Evolutionary conservation across 2,888 invertebrate species (phyloP).

Genomic region (Halocaridina rubra): DNA sequence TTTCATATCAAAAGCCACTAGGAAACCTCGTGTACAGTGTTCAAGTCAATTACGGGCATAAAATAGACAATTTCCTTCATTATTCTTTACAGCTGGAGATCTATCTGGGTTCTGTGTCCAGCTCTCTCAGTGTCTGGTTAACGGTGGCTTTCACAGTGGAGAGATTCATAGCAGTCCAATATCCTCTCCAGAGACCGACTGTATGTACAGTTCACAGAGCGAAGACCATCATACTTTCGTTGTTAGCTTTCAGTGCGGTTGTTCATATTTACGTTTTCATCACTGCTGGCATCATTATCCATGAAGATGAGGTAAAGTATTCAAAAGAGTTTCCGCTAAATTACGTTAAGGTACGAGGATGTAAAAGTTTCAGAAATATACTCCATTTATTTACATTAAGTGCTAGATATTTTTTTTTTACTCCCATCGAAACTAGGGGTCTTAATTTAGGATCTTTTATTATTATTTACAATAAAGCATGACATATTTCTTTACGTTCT

Average conservation of each 20-base stretch:
- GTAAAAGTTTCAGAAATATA: too few species aligned
- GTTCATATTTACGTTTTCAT: conserved; percentile 49
- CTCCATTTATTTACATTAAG: too few species aligned
- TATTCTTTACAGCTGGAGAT: conserved; percentile 74
- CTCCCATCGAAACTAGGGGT: too few species aligned
- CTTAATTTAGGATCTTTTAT: too few species aligned
- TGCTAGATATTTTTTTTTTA: too few species aligned
- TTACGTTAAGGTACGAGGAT: too few species aligned
- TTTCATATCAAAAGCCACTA: too few species aligned
- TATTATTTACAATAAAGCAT: too few species aligned
- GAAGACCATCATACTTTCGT: conserved; percentile 67
- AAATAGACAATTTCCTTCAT: neutral
- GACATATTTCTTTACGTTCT: too few species aligned
- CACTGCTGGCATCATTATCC: conserved; percentile 43
- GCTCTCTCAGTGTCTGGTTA: conserved; percentile 85
- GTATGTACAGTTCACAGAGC: conserved; percentile 81
- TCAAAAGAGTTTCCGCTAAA: neutral
- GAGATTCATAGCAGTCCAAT: conserved; percentile 83
- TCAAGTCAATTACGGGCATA: too few species aligned
- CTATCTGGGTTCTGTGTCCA: conserved; percentile 79
- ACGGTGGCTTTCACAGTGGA: conserved; percentile 88
- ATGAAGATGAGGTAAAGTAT: conserved; percentile 28
- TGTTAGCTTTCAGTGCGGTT: conserved; percentile 21
- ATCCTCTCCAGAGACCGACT: conserved; percentile 77
- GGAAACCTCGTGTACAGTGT: too few species aligned